Base-by-base conservation (phyloP, 2,113 vertebrate species). In the Smithornis capensis region DNA sequence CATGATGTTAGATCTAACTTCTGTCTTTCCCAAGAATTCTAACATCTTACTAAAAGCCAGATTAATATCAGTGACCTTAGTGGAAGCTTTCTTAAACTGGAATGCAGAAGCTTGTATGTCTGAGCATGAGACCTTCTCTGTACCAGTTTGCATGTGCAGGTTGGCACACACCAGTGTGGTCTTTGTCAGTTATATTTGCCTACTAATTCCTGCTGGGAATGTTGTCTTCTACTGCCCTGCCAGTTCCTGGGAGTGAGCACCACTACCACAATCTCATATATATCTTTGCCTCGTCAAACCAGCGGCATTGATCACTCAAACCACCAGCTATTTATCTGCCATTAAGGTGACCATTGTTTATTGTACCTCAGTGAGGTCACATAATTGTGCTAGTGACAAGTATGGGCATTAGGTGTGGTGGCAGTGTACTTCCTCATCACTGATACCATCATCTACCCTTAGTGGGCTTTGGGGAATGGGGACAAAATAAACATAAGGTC, bases 71-170 rank as follows among this genome's bases (percentile, higher is more conserved):
- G 7, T 74, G 89, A 14, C 25, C 3, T 70, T 35, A 55, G 27
- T 53, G 25, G 80, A 88, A 59, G 9, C 31, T 87, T 60, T 7
- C 5, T 35, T 62, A 50, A 29, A 14, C 40, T 88, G 50, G 50
- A 80, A 22, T 33, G 24, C 18, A 7, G 9, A 38, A 55, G 27
- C 29, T 83, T 0, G 0, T 56, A 14, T 33, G 7, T 56, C 53
- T 40, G 42, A 37, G 28, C 12, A 8, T 3, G 49, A 60, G 21
- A 23, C n/a, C 35, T 8, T 83, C 37, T 73, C 37, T 0, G 0
- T 53, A 37, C 11, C 12, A 12, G 15, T 56, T 29, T n/a, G 50
- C 33, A 18, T 0, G 0, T 50, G 75, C 75, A 44, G n/a, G 14
- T 17, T 56, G 49, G 23, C 49, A 40, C 53, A 27, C 62, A 21